These are phyloP conservation scores for Acridotheres tristis DNA, from an alignment of 2,797 vertebrate species.

Conservation along the genomic window DNA sequence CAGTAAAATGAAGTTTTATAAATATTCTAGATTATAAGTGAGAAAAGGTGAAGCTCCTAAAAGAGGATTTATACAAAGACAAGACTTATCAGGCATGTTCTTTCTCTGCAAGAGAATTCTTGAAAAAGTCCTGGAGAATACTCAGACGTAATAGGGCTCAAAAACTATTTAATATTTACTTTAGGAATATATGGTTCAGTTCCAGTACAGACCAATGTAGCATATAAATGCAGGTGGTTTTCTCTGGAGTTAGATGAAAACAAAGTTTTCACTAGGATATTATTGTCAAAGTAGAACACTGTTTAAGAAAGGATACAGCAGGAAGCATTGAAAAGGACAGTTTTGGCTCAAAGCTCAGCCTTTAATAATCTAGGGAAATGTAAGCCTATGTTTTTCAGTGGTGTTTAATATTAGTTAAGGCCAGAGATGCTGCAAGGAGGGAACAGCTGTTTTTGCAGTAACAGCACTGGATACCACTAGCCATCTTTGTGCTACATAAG, in stretches of 20 bases:
- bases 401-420: neutral
- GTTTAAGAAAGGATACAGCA: neutral
- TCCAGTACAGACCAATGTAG: neutral
- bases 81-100: neutral
- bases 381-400: neutral
- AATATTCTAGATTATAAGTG: neutral
- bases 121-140: neutral
- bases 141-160: neutral
- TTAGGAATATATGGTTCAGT: neutral
- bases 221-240: neutral
- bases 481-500: neutral
- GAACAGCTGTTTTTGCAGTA: neutral
- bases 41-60: neutral
- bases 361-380: neutral
- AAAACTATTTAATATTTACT: neutral
- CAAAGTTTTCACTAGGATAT: neutral
- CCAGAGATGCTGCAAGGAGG: neutral
- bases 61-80: neutral
- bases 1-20: neutral
- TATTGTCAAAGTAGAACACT: neutral
- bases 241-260: neutral
- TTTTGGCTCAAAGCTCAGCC: neutral
- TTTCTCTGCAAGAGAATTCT: neutral
- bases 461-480: accelerated
- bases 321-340: neutral